Evolutionary conservation across 2,797 vertebrate genomes (phyloP), one percentile per base, ranked within the genome.

Genomic region (Esox lucius): DNA sequence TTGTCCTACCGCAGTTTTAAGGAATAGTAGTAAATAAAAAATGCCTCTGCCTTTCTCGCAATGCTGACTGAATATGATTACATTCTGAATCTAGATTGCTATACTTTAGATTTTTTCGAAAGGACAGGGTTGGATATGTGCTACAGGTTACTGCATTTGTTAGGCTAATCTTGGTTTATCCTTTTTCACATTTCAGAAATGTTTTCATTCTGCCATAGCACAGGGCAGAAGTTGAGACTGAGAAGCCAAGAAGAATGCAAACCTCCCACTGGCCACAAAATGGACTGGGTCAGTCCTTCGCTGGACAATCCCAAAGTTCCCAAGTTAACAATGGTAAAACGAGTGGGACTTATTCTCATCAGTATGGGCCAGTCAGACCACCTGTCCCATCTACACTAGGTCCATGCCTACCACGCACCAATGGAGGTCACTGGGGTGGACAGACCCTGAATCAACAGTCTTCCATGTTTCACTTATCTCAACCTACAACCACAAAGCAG

Each of bases 401-500:
- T 13, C 7, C 65, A 53, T 48, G 24, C 1, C 33, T 0, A 31
- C 28, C 19, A 35, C 4, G 8, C 4, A 68, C 33, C 35, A 3
- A 67, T 80, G 74, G 62, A 70, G 28, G 12, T 33, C 26, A 71
- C 22, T 28, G 13, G 19, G 65, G 59, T 2, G 31, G 49, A 64
- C 59, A 75, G 28, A 71, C 3, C 8, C 28, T 73, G 71, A n/a
- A 75, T 26, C 13, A 13, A 24, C 78, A 84, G 61, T 68, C 26
- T 0, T 71, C 78, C 69, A 22, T 62, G 19, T 22, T 12, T 12
- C 13, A 62, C 19, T 4, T n/a, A 8, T 70, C 49, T 68, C 70
- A 71, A 15, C 72, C 68, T 17, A 22, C 28, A 51, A 1, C 26
- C 59, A 71, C 46, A 26, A 11, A 11, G 42, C 6, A 1, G 17